Percentiles rank a stretch among this genome's conserved stretches.
Evolutionary conservation across 2,888 invertebrate genomes (phyloP).

Genomic region (Drosophila kanekoi): DNA sequence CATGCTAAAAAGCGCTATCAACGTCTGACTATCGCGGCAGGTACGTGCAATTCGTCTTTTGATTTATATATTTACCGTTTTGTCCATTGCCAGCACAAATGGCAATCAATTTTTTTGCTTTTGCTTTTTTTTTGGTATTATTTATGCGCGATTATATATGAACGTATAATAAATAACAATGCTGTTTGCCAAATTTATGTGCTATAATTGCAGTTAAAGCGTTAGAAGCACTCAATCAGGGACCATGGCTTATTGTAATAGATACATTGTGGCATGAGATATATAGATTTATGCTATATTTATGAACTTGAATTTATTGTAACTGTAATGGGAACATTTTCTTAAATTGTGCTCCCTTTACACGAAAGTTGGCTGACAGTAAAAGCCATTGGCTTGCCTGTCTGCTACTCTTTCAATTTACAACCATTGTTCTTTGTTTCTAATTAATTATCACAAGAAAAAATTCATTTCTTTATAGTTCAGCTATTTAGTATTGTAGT

Average conservation of each 20-base stretch:
- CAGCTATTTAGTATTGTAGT: not conserved
- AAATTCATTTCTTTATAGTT: not conserved
- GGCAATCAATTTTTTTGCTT: constrained; percentile 39
- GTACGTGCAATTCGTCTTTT: constrained; percentile 75
- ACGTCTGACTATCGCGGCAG: constrained; percentile 57
- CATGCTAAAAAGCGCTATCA: constrained; percentile 68
- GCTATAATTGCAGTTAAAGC: constrained; percentile 12
- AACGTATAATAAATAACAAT: constrained; percentile 36
- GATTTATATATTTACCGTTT: constrained; percentile 63
- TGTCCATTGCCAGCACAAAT: constrained; percentile 36
- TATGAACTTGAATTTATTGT: not conserved
- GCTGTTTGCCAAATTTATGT: constrained; percentile 16
- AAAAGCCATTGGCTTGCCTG: not conserved
- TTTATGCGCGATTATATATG: constrained; percentile 18
- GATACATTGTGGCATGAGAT: not conserved
- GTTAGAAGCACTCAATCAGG: not conserved
- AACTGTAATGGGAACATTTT: not conserved
- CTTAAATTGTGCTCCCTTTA: not conserved
- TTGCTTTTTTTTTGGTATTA: constrained; percentile 13
- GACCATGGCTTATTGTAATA: not conserved
- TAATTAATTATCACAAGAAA: not conserved
- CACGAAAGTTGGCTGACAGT: constrained; percentile 6
- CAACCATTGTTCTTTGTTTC: constrained; percentile 14
- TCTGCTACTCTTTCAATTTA: not conserved
- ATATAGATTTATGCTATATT: not conserved